Conservation (phyloP, 2,797 vertebrate genomes). For the Spinus olivaceus region DNA sequence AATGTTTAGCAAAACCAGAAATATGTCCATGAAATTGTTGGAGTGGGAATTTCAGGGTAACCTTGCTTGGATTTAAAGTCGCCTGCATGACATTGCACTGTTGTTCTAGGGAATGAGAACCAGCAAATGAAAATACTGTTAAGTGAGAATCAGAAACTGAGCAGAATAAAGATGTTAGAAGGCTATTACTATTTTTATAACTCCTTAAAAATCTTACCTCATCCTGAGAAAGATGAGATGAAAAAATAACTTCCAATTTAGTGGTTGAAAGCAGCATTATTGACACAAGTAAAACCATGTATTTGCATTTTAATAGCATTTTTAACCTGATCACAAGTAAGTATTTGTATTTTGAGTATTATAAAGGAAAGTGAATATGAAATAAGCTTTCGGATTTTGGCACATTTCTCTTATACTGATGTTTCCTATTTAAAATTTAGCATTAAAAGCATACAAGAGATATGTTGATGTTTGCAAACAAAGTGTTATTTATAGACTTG, state of each 20-base stretch:
- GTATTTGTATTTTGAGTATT: not conserved
- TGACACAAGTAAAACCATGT: not conserved
- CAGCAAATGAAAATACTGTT: conserved; percentile 40
- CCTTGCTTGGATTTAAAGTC: conserved; percentile 43
- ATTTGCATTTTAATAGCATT: not conserved
- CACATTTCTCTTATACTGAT: not conserved
- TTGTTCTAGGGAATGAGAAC: conserved; percentile 45
- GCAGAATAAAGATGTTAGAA: not conserved
- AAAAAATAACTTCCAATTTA: not conserved
- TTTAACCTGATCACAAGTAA: not conserved
- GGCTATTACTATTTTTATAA: not conserved
- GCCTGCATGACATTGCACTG: conserved; percentile 17
- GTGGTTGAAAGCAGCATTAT: not conserved
- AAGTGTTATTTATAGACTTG: not conserved
- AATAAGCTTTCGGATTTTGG: not conserved
- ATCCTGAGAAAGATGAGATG: not conserved
- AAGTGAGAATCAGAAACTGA: conserved; percentile 22
- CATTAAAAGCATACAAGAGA: not conserved
- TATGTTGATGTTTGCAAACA: not conserved
- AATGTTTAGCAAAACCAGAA: conserved; percentile 60
- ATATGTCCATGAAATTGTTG: conserved; percentile 52
- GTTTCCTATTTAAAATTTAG: not conserved
- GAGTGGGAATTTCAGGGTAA: conserved; percentile 60
- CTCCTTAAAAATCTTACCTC: not conserved
- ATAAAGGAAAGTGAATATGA: not conserved